Conservation (phyloP, 2,797 vertebrate genomes). For the Anguilla marmorata region DNA sequence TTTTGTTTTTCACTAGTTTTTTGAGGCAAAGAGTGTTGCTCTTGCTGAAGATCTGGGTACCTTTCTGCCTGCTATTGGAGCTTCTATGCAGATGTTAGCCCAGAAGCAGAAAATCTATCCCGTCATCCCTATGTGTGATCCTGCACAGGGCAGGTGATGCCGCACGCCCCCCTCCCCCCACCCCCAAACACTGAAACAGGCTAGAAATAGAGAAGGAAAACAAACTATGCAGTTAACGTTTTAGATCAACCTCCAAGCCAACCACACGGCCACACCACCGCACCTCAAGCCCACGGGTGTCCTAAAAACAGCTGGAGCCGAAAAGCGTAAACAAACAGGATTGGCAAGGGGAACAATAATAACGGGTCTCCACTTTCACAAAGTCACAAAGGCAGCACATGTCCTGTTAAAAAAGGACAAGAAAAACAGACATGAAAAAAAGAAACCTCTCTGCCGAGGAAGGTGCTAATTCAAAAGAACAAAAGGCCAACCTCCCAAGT, state of each 20-base stretch:
- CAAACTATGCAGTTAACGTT: constrained; percentile 23
- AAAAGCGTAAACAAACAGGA: constrained; percentile 22
- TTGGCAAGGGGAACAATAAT: constrained; percentile 22
- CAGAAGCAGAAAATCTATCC: background rate
- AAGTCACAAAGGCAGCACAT: background rate
- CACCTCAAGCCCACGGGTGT: constrained; percentile 22
- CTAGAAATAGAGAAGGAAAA: constrained; percentile 18
- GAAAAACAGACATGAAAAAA: background rate
- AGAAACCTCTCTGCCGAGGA: background rate
- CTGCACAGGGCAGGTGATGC: constrained; percentile 10
- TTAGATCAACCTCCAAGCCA: background rate
- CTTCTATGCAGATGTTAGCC: background rate
- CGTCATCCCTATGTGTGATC: background rate
- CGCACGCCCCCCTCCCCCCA: background rate
- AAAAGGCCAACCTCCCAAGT: background rate
- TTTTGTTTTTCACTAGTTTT: background rate
- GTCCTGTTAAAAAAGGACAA: background rate
- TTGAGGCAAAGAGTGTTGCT: background rate
- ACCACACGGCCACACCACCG: background rate
- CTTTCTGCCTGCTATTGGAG: background rate
- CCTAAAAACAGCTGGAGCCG: background rate
- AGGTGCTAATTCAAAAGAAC: background rate
- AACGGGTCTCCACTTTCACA: background rate
- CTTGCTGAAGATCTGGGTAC: background rate
- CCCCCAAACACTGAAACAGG: background rate